These are phyloP conservation scores for Chinchilla lanigera DNA, from an alignment of 2,113 vertebrate species.

Conservation along the genomic window DNA sequence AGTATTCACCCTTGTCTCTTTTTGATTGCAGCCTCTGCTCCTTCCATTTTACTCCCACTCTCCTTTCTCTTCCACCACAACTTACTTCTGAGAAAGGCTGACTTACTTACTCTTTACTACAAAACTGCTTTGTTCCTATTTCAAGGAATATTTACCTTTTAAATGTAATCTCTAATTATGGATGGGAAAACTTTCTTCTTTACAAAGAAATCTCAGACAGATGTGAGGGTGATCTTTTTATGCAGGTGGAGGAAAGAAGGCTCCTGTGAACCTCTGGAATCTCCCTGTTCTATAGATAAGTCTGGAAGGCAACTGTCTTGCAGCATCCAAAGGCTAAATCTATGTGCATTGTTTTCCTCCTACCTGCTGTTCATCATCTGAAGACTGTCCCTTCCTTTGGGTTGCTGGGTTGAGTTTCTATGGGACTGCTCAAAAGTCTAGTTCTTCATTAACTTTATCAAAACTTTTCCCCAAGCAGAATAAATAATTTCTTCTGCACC, in stretches of 20 bases:
- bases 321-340: background rate
- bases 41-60: background rate
- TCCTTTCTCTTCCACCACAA: background rate
- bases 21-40: background rate
- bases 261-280: background rate
- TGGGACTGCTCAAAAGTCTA: background rate
- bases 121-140: constrained; percentile 4
- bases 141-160: constrained; percentile 41
- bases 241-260: background rate
- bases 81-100: background rate
- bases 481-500: background rate
- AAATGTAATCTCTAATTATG: background rate
- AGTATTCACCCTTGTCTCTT: background rate
- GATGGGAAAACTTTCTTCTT: background rate
- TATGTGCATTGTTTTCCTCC: background rate
- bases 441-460: constrained; percentile 4
- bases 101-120: constrained; percentile 22
- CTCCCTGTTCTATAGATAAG: background rate
- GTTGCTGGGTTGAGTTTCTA: background rate
- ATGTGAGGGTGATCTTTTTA: background rate
- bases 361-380: background rate
- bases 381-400: background rate
- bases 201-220: background rate
- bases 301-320: background rate
- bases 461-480: background rate